Evolutionary conservation across 1,140 invertebrate species (phyloP).

Genomic region (Trialeurodes vaporariorum): DNA sequence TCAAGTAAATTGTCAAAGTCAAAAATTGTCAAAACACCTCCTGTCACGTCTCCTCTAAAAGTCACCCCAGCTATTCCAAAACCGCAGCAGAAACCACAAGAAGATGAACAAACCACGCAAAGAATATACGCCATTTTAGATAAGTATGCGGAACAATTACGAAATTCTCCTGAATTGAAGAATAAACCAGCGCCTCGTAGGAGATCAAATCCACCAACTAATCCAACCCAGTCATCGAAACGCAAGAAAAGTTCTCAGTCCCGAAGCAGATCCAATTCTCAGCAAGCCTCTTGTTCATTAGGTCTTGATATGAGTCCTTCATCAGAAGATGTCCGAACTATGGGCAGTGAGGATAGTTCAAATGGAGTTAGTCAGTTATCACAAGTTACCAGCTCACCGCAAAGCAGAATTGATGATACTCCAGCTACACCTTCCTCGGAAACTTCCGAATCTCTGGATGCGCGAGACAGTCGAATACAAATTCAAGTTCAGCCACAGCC

Average conservation of each 20-base stretch:
- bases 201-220: constrained; percentile 58
- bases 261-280: constrained; percentile 41
- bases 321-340: constrained; percentile 24
- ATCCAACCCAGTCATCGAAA: constrained; percentile 54
- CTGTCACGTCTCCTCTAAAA: constrained; percentile 21
- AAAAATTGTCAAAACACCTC: constrained; percentile 27
- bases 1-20: not conserved
- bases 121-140: constrained; percentile 67
- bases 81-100: constrained; percentile 60
- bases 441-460: constrained; percentile 21
- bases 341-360: constrained; percentile 28
- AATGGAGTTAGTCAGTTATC: constrained; percentile 31
- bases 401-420: constrained; percentile 21
- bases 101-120: constrained; percentile 69
- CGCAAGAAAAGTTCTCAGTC: constrained; percentile 53
- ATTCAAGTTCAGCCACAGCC: not conserved
- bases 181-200: constrained; percentile 66
- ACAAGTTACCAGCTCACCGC: constrained; percentile 35
- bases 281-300: constrained; percentile 34
- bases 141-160: constrained; percentile 64
- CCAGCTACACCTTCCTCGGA: constrained; percentile 21
- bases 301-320: constrained; percentile 27
- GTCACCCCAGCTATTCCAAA: constrained; percentile 31
- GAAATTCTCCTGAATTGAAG: constrained; percentile 64
- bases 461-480: constrained; percentile 11